A percentile compares a stretch with the other conserved stretches of the same genome.
Conservation (phyloP, 2,888 invertebrate species). For the Plebejus anna region DNA sequence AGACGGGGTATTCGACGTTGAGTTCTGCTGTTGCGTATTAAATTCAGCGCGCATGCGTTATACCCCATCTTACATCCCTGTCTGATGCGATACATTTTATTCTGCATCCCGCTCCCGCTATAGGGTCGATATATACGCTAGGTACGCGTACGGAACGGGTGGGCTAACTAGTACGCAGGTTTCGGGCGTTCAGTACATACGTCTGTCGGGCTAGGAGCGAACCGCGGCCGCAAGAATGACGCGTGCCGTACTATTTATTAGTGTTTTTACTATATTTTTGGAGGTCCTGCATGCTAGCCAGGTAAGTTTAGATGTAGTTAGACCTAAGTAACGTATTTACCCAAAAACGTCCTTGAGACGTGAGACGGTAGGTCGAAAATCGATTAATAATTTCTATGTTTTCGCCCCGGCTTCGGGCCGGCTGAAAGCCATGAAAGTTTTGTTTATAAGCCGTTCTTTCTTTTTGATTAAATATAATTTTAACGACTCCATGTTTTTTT, state of each 20-base stretch:
- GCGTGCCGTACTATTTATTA: conserved; percentile 81
- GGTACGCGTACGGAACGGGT: conserved; percentile 71
- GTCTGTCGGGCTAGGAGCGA: conserved; percentile 59
- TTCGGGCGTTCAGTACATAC: conserved; percentile 66
- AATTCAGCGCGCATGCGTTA: conserved; percentile 70
- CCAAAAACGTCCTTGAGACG: conserved; percentile 41
- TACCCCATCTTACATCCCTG: conserved; percentile 56
- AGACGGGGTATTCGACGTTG: conserved; percentile 66
- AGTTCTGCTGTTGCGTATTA: conserved; percentile 56
- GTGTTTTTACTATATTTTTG: conserved; percentile 80
- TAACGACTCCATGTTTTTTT: conserved; percentile 33
- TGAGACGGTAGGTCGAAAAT: conserved; percentile 64
- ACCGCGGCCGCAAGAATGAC: conserved; percentile 79
- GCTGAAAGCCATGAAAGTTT: conserved; percentile 69
- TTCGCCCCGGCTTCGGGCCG: conserved; percentile 64
- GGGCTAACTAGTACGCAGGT: conserved; percentile 72
- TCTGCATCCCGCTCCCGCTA: conserved; percentile 56
- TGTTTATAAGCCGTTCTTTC: conserved; percentile 45
- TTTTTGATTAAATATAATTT: conserved; percentile 40
- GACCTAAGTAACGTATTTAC: conserved; percentile 38
- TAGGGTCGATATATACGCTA: conserved; percentile 79
- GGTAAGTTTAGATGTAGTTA: conserved; percentile 61
- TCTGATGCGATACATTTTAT: conserved; percentile 42
- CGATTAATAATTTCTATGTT: conserved; percentile 70
- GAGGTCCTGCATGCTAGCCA: conserved; percentile 79